These are phyloP conservation scores for Cecidostiba fungosa DNA, from an alignment of 2,888 invertebrate genomes.

Conservation along the genomic window DNA sequence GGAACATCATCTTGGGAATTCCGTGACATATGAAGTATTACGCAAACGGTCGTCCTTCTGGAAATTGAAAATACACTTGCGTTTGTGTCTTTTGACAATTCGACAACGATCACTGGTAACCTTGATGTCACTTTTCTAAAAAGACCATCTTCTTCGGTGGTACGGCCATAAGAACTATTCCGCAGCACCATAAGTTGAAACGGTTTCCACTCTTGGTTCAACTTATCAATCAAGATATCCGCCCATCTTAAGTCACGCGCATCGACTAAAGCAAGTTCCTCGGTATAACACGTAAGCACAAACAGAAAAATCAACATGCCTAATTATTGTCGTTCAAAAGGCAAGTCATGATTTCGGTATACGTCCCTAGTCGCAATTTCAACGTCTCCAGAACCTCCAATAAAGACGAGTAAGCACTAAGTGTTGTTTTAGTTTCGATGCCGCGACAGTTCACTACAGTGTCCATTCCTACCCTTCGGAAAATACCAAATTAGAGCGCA, in stretches of 20 bases:
- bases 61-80: background rate
- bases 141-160: background rate
- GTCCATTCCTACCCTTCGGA: background rate
- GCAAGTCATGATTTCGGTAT: background rate
- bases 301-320: slow-evolving; percentile 17
- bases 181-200: slow-evolving; percentile 26
- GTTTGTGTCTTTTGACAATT: background rate
- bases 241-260: background rate
- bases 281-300: background rate
- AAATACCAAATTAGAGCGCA: background rate
- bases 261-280: background rate
- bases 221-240: slow-evolving; percentile 13
- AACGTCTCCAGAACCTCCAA: background rate
- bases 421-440: background rate
- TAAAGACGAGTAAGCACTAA: background rate
- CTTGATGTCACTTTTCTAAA: background rate
- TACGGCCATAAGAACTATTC: background rate
- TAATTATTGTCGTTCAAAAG: background rate
- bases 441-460: background rate
- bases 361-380: background rate
- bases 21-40: slow-evolving; percentile 22
- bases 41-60: slow-evolving; percentile 23
- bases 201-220: background rate
- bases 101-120: background rate
- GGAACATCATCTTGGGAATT: background rate